phyloP scores from a whole-genome alignment of 2,888 invertebrate species.

The Dendrolimus houi region DNA sequence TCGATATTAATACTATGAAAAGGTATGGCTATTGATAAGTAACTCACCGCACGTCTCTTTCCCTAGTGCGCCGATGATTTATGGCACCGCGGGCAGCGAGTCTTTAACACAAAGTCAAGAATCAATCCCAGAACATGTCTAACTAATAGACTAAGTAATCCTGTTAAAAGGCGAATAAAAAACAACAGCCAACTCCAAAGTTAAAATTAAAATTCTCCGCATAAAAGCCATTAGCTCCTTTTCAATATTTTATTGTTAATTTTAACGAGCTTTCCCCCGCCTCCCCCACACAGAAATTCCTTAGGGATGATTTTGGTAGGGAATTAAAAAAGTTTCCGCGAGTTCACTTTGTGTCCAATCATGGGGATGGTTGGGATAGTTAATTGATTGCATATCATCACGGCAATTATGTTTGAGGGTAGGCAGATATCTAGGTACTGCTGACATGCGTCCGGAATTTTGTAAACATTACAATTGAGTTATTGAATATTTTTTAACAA shows the following conservation, averaged over 20 bases:
- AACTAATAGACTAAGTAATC: too few species aligned
- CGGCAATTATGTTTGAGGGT: not conserved
- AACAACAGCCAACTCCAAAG: too few species aligned
- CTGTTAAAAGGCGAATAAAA: too few species aligned
- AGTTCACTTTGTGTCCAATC: not conserved
- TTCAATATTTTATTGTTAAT: constrained; percentile 55
- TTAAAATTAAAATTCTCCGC: not conserved
- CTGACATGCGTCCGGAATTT: too few species aligned
- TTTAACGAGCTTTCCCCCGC: constrained; percentile 32
- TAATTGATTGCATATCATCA: not conserved
- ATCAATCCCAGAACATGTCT: too few species aligned
- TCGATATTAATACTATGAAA: too few species aligned
- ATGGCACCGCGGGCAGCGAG: too few species aligned
- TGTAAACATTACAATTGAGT: too few species aligned
- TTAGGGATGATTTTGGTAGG: constrained; percentile 36
- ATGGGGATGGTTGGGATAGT: not conserved
- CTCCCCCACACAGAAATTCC: constrained; percentile 16
- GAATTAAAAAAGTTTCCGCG: constrained; percentile 62
- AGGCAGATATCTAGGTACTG: not conserved
- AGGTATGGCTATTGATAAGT: too few species aligned
- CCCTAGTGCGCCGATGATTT: too few species aligned
- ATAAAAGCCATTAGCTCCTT: constrained; percentile 5
- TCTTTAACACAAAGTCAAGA: too few species aligned
- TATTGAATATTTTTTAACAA: too few species aligned
- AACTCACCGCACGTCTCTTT: not conserved